These are phyloP conservation scores for Watsonalla binaria DNA, from an alignment of 2,888 invertebrate genomes.

Conservation along the genomic window DNA sequence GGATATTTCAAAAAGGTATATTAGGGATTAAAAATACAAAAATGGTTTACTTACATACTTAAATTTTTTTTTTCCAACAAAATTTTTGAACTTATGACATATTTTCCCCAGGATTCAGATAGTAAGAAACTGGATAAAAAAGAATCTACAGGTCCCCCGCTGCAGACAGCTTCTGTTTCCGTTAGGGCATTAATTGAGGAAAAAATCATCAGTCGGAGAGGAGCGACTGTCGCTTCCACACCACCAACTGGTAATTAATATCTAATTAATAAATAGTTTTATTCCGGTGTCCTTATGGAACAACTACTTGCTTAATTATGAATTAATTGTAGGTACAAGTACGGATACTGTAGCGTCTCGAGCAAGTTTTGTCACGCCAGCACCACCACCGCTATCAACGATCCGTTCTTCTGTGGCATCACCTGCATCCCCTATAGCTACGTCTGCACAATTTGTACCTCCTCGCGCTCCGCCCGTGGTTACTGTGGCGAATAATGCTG, in stretches of 20 bases:
- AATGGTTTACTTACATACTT: background rate
- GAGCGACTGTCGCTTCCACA: conserved; percentile 62
- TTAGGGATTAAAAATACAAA: background rate
- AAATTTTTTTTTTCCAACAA: background rate
- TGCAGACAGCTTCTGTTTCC: conserved; percentile 95
- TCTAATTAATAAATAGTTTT: conserved; percentile 1
- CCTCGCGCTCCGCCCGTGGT: conserved; percentile 63
- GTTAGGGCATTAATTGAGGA: conserved; percentile 94
- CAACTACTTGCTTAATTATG: background rate
- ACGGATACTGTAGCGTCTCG: conserved; percentile 47
- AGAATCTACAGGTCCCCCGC: conserved; percentile 88
- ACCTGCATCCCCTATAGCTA: conserved; percentile 67
- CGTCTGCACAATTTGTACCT: conserved; percentile 67
- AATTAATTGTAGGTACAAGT: conserved; percentile 35
- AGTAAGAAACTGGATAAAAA: conserved; percentile 92
- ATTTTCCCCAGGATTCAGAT: conserved; percentile 83
- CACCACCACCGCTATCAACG: conserved; percentile 63
- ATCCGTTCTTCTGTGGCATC: conserved; percentile 55
- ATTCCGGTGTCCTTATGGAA: background rate
- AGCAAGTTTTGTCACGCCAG: conserved; percentile 63
- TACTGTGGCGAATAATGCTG: conserved; percentile 52
- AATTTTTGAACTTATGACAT: background rate
- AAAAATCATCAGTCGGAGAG: conserved; percentile 93
- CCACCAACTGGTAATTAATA: conserved; percentile 39
- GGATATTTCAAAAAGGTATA: conserved; percentile 96